Conservation (phyloP, 2,888 invertebrate species). For the Troides helena region DNA sequence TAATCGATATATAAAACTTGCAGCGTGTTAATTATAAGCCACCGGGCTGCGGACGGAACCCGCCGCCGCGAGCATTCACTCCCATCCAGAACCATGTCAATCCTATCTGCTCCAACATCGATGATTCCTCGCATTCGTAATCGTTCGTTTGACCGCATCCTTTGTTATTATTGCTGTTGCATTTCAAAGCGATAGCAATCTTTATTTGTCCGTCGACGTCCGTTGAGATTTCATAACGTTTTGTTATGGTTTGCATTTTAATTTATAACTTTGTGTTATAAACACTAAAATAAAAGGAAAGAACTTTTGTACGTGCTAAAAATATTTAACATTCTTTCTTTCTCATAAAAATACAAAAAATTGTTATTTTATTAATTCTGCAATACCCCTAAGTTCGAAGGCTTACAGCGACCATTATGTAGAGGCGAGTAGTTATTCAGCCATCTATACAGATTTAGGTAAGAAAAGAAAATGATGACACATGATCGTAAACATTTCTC, state of each 20-base stretch:
- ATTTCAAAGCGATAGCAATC: constrained; percentile 43
- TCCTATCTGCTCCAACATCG: constrained; percentile 61
- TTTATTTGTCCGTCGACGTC: constrained; percentile 37
- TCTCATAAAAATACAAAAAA: background rate
- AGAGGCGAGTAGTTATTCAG: too few relatives aligned
- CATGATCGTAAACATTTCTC: too few relatives aligned
- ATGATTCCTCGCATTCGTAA: constrained; percentile 64
- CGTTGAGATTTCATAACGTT: constrained; percentile 11
- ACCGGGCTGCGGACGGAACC: constrained; percentile 63
- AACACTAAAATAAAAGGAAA: background rate
- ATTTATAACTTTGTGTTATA: background rate
- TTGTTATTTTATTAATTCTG: too few relatives aligned
- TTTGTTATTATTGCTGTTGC: constrained; percentile 60
- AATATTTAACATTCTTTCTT: background rate
- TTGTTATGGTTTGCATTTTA: background rate
- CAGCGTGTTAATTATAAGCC: constrained; percentile 80
- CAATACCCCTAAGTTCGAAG: too few relatives aligned
- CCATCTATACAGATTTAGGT: too few relatives aligned
- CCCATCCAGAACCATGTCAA: constrained; percentile 55
- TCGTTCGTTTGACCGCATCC: constrained; percentile 62
- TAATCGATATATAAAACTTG: constrained; percentile 80
- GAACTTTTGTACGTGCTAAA: background rate
- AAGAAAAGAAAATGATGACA: too few relatives aligned
- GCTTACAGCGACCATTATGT: too few relatives aligned
- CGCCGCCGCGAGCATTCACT: constrained; percentile 54